Conservation (phyloP, 2,888 invertebrate genomes). For the Harpagoxenus sublaevis region DNA sequence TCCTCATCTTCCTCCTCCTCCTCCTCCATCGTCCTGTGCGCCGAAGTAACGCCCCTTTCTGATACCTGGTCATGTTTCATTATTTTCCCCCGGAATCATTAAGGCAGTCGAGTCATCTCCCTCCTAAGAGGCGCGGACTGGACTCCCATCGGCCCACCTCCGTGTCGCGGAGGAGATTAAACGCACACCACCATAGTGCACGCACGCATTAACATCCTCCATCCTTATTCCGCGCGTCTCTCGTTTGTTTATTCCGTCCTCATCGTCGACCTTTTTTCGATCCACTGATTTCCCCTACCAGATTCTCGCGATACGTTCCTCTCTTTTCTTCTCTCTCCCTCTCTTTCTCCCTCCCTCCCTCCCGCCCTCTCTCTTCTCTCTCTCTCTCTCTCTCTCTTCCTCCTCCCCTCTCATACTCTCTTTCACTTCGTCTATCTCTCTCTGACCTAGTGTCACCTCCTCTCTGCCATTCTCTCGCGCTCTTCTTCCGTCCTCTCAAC, state of each 20-base stretch:
- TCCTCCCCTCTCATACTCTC: not conserved
- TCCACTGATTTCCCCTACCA: conserved; percentile 57
- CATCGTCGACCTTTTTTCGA: conserved; percentile 48
- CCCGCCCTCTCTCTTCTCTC: not conserved
- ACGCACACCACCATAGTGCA: conserved; percentile 62
- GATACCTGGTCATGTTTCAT: conserved; percentile 83
- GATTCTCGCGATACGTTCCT: not conserved
- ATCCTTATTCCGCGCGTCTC: conserved; percentile 23
- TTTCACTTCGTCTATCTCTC: not conserved
- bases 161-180: conserved; percentile 70
- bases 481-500: conserved; percentile 38
- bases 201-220: conserved; percentile 52
- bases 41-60: conserved; percentile 80
- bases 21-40: conserved; percentile 28
- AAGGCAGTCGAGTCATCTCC: conserved; percentile 80
- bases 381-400: conserved; percentile 1
- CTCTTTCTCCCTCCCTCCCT: not conserved
- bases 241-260: conserved; percentile 40
- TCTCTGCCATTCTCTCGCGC: not conserved
- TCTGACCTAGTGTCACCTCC: not conserved
- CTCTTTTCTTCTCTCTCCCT: not conserved
- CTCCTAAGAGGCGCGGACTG: conserved; percentile 72
- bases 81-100: conserved; percentile 83
- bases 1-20: not conserved
- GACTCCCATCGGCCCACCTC: conserved; percentile 73